Evolutionary conservation across 2,797 vertebrate genomes (phyloP).

Genomic region (Eupleurogrammus muticus): DNA sequence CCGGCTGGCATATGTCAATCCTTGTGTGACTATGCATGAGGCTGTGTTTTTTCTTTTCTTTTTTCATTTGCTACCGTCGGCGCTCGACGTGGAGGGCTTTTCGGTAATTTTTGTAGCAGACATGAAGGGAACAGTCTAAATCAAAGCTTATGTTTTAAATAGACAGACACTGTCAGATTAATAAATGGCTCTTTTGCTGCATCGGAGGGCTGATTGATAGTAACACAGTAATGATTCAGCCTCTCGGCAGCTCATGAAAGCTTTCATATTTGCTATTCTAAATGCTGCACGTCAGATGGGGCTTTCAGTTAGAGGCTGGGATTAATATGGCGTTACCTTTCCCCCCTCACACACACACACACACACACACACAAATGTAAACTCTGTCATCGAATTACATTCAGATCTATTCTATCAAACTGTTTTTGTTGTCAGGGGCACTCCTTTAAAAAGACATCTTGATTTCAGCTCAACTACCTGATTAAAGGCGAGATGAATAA

Average conservation of each 20-base stretch:
- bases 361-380: slow-evolving; percentile 4
- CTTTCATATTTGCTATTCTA: slow-evolving; percentile 27
- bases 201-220: slow-evolving; percentile 40
- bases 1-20: slow-evolving; percentile 72
- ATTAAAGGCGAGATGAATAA: slow-evolving; percentile 56
- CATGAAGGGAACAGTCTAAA: slow-evolving; percentile 26
- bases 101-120: slow-evolving; percentile 43
- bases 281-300: slow-evolving; percentile 13
- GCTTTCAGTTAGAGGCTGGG: slow-evolving; percentile 3
- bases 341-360: no score
- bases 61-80: not conserved
- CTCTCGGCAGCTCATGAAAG: slow-evolving; percentile 26
- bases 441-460: slow-evolving; percentile 40
- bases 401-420: slow-evolving; percentile 18
- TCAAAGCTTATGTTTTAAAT: slow-evolving; percentile 48
- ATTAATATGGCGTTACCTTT: not conserved
- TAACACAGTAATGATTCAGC: slow-evolving; percentile 35
- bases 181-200: slow-evolving; percentile 42
- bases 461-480: slow-evolving; percentile 50
- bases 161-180: slow-evolving; percentile 36
- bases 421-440: slow-evolving; percentile 31
- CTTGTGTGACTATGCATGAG: slow-evolving; percentile 56
- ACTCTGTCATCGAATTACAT: slow-evolving; percentile 35
- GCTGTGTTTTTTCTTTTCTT: no score
- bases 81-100: slow-evolving; percentile 26